Evolutionary conservation across 2,888 invertebrate species (phyloP), one percentile per base, ranked within the genome.

Genomic region (Protodeltote pygarga): DNA sequence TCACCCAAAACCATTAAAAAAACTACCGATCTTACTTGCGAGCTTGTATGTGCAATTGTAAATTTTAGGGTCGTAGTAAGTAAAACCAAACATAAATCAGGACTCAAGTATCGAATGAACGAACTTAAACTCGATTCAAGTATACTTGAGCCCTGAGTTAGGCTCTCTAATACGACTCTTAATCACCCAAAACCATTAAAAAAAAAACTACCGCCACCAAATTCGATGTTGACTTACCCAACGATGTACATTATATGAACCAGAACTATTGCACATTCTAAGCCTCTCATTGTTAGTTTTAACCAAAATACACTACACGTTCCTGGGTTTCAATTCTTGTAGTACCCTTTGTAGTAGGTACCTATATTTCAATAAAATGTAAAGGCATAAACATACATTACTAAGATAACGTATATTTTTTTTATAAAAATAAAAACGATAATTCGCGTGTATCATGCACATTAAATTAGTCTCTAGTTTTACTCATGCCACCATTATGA

Each of bases 211-310:
- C 63, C 52, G n/a, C 27, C 58, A 53, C 59, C 52, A 5, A 29
- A 42, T 21, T 29, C 10, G 0, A 19, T 16, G 44, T 2, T 14
- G 28, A 67, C 67, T 67, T 55, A 67, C 67, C 67, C 37, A 34
- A 17, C 11, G 2, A 24, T 6, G 35, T 19, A 41, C 37, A 60
- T 31, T 6, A 40, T 13, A 47, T 70, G 19, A n/a, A 46, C 23
- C 10, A 70, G 6, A 35, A 14, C n/a, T 3, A 62, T 14, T 27
- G 37, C 17, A 47, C 17, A 41, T 40, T 11, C 10, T 37, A 59
- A 6, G 11, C 29, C 32, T 35, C 32, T 58, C 66, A 66, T 69
- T 40, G 8, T 49, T 2, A 53, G 33, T 32, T 39, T n/a, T 1
- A 15, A 29, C 17, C 2, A 37, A 37, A 14, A 9, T 11, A 20